Evolutionary conservation across 2,888 invertebrate species (phyloP).

Genomic region (Masnerella sp.): DNA sequence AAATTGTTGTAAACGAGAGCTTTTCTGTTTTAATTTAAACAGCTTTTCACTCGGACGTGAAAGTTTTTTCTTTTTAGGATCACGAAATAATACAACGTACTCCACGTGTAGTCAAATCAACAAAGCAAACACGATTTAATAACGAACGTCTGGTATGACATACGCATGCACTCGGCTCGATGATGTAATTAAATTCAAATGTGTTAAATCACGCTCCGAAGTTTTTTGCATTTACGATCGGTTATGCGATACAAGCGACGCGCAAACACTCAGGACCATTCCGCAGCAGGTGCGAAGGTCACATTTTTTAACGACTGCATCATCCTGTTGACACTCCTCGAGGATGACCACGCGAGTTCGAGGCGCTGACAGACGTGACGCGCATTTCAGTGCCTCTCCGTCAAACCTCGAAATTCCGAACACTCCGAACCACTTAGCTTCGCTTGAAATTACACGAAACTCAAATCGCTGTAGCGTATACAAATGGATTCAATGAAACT

Average conservation of each 20-base stretch:
- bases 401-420: conserved; percentile 23
- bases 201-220: conserved; percentile 35
- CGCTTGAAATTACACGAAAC: neutral
- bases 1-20: no score
- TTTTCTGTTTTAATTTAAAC: no score
- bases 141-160: conserved; percentile 2
- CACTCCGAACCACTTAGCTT: conserved; percentile 1
- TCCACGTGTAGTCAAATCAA: neutral
- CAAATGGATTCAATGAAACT: conserved; percentile 17
- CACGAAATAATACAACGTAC: neutral
- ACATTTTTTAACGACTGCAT: conserved; percentile 67
- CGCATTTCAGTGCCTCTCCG: conserved; percentile 25
- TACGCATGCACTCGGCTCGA: conserved; percentile 1
- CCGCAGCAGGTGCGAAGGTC: conserved; percentile 65
- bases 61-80: neutral
- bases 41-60: no score
- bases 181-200: conserved; percentile 33
- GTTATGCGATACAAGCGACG: conserved; percentile 35
- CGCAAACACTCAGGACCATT: conserved; percentile 53
- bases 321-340: conserved; percentile 65
- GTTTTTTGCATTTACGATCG: conserved; percentile 43
- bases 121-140: conserved; percentile 13
- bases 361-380: conserved; percentile 40
- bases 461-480: conserved; percentile 2
- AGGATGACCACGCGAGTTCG: conserved; percentile 47